A percentile compares a stretch with the other conserved stretches of the same genome.
Conservation (phyloP, 2,888 invertebrate genomes). For the Lycocerus yunnanus region DNA sequence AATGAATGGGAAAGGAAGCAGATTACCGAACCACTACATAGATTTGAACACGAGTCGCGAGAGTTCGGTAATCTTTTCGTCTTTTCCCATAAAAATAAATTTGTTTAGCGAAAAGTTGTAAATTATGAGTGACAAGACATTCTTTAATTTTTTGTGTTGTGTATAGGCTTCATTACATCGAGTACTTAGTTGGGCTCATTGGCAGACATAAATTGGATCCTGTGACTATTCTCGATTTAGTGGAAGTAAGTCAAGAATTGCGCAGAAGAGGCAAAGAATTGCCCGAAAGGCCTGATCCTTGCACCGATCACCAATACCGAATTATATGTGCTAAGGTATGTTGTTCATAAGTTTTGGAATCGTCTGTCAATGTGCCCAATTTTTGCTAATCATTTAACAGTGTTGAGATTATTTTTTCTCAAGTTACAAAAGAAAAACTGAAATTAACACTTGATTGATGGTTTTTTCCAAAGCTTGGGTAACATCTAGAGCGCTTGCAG, state of each 20-base stretch:
- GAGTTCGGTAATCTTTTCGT: too few relatives aligned
- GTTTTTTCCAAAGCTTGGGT: background rate
- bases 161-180: slow-evolving; percentile 91
- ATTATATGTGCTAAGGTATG: slow-evolving; percentile 84
- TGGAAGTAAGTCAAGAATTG: slow-evolving; percentile 86
- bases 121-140: background rate
- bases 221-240: slow-evolving; percentile 82
- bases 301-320: slow-evolving; percentile 83
- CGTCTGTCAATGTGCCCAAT: slow-evolving; percentile 48
- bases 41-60: too few relatives aligned
- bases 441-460: background rate
- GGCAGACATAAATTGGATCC: slow-evolving; percentile 86
- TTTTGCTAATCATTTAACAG: slow-evolving; percentile 6
- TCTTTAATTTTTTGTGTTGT: slow-evolving; percentile 44
- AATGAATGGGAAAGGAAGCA: too few relatives aligned
- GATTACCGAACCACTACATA: too few relatives aligned
- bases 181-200: slow-evolving; percentile 90
- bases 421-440: background rate
- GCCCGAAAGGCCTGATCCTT: slow-evolving; percentile 81
- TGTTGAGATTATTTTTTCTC: background rate
- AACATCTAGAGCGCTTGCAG: background rate
- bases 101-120: background rate
- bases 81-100: too few relatives aligned
- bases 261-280: slow-evolving; percentile 81
- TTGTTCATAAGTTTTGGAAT: slow-evolving; percentile 35